phyloP scores from a whole-genome alignment of 1,140 invertebrate genomes.

The Spodoptera frugiperda region DNA sequence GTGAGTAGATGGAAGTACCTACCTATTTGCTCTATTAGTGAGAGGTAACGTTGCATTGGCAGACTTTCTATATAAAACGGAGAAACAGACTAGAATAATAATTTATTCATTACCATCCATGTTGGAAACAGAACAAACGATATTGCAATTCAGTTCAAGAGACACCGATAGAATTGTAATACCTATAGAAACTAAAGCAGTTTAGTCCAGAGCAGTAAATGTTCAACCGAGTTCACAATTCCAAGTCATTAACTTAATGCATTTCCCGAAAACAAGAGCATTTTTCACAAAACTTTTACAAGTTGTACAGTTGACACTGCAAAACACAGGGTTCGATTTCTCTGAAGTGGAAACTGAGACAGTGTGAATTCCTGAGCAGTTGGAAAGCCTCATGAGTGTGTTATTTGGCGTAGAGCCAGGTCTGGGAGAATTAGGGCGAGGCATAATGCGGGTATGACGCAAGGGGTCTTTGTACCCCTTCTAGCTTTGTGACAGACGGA shows the following conservation, averaged over 20 bases:
- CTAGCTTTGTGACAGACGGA: slow-evolving; percentile 25
- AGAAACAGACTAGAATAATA: too few relatives aligned
- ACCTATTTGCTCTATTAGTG: too few relatives aligned
- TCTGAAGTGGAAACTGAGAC: slow-evolving; percentile 11
- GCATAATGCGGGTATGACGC: slow-evolving; percentile 46
- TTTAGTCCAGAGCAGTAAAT: background rate
- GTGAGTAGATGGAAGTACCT: too few relatives aligned
- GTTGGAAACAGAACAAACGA: too few relatives aligned
- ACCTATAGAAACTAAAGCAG: too few relatives aligned
- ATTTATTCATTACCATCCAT: too few relatives aligned
- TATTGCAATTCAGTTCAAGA: too few relatives aligned
- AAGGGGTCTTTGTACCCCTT: slow-evolving; percentile 27
- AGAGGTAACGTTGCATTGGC: too few relatives aligned
- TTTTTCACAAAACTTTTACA: slow-evolving; percentile 8
- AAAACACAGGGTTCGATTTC: slow-evolving; percentile 23
- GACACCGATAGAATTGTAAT: too few relatives aligned
- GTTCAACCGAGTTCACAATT: background rate
- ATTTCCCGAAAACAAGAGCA: slow-evolving; percentile 16
- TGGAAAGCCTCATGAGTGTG: slow-evolving; percentile 34
- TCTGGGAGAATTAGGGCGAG: slow-evolving; percentile 45
- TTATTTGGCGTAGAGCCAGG: slow-evolving; percentile 40
- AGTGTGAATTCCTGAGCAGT: slow-evolving; percentile 21
- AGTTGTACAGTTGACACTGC: background rate
- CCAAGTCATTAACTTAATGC: slow-evolving; percentile 11
- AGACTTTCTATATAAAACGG: too few relatives aligned